phyloP scores from a whole-genome alignment of 2,113 vertebrate genomes.

The Oenanthe melanoleuca region DNA sequence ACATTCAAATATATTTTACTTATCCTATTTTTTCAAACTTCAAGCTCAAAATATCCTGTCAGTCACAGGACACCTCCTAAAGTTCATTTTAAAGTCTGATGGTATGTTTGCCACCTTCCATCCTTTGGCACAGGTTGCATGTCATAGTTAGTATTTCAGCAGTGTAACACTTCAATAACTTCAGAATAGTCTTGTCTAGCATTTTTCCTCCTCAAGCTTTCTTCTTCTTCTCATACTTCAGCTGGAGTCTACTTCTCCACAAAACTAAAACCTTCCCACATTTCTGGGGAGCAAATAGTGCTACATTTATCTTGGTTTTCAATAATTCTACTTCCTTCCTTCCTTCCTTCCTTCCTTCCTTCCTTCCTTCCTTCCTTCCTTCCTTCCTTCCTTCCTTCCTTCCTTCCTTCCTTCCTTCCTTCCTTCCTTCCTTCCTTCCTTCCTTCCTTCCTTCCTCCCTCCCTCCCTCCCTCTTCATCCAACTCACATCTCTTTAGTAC shows the following conservation, averaged over 20 bases:
- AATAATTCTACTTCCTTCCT: too few species aligned
- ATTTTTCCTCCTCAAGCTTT: background rate
- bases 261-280: background rate
- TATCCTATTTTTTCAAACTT: background rate
- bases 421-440: background rate
- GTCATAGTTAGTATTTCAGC: background rate
- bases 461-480: background rate
- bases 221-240: background rate
- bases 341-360: background rate
- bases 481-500: background rate
- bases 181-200: background rate
- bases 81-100: conserved; percentile 4
- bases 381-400: too few species aligned
- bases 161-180: background rate
- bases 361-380: background rate
- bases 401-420: background rate
- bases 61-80: background rate
- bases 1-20: background rate
- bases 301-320: background rate
- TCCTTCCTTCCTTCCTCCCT: background rate
- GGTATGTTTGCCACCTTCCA: background rate
- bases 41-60: background rate
- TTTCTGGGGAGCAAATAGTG: background rate
- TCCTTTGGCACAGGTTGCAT: background rate
- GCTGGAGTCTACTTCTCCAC: background rate